phyloP scores from a whole-genome alignment of 2,888 invertebrate genomes.

The Heliconius ethilla region DNA sequence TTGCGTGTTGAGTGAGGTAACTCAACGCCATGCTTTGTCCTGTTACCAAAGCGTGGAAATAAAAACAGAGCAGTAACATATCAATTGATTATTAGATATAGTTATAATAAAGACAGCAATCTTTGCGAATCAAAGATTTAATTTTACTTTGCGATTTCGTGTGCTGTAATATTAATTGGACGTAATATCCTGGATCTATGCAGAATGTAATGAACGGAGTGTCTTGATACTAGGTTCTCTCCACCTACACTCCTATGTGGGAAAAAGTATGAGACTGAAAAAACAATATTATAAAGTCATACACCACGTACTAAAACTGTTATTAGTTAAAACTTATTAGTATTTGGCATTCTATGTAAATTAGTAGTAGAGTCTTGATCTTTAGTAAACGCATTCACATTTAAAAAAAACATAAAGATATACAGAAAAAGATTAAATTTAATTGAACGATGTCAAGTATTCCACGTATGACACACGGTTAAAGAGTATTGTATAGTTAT shows the following conservation, averaged over 20 bases:
- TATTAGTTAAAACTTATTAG: background rate
- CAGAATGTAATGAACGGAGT: too few species aligned
- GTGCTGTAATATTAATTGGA: background rate
- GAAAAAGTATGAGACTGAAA: too few species aligned
- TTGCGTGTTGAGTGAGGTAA: background rate
- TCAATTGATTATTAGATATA: background rate
- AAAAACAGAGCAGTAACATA: background rate
- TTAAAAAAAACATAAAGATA: background rate
- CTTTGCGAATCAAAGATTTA: background rate
- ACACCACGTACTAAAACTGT: too few species aligned
- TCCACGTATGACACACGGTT: background rate
- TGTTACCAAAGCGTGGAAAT: background rate
- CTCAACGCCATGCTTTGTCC: background rate
- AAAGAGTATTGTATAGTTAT: background rate
- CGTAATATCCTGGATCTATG: too few species aligned
- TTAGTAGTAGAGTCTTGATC: background rate
- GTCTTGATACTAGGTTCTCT: too few species aligned
- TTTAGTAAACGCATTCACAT: too few species aligned
- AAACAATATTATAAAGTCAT: too few species aligned
- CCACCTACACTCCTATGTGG: too few species aligned
- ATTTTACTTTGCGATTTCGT: background rate
- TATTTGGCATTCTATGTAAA: background rate
- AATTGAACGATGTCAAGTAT: background rate
- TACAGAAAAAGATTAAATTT: background rate
- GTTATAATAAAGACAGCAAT: background rate